Percentiles rank a stretch among this genome's conserved stretches.
Conservation (phyloP, 2,888 invertebrate species). For the Kryphioiulus occultus region DNA sequence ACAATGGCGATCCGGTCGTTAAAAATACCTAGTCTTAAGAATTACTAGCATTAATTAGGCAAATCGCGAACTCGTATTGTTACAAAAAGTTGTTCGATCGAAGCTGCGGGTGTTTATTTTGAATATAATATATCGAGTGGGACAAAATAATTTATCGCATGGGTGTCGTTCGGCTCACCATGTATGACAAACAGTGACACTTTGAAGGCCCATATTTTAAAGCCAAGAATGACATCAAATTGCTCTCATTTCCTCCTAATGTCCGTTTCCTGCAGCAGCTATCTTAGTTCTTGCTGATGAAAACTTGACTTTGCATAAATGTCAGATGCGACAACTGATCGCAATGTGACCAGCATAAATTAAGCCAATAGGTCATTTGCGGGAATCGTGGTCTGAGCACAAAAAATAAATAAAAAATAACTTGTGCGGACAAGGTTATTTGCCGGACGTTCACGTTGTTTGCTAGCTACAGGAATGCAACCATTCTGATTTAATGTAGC, state of each 20-base stretch:
- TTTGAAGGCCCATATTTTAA: neutral
- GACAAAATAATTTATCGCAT: no score
- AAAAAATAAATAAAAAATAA: neutral
- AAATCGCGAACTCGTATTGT: no score
- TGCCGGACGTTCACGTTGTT: slow-evolving; percentile 8
- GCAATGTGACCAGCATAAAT: neutral
- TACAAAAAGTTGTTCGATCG: no score
- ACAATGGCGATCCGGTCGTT: no score
- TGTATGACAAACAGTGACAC: neutral
- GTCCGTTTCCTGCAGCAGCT: neutral
- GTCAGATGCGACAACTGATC: neutral
- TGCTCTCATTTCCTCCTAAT: neutral
- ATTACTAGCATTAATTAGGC: no score
- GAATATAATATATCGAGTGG: no score
- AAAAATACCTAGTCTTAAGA: no score
- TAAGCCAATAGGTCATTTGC: slow-evolving; percentile 17
- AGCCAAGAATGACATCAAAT: neutral
- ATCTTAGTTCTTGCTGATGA: neutral
- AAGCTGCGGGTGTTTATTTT: no score
- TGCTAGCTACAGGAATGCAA: neutral
- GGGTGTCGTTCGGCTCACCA: no score
- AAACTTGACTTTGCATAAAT: neutral
- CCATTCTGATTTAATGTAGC: neutral
- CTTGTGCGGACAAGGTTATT: neutral
- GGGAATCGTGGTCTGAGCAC: neutral